A percentile compares a stretch with the other conserved stretches of the same genome.
Conservation (phyloP, 2,888 invertebrate genomes). For the Gnatocerus cornutus region DNA sequence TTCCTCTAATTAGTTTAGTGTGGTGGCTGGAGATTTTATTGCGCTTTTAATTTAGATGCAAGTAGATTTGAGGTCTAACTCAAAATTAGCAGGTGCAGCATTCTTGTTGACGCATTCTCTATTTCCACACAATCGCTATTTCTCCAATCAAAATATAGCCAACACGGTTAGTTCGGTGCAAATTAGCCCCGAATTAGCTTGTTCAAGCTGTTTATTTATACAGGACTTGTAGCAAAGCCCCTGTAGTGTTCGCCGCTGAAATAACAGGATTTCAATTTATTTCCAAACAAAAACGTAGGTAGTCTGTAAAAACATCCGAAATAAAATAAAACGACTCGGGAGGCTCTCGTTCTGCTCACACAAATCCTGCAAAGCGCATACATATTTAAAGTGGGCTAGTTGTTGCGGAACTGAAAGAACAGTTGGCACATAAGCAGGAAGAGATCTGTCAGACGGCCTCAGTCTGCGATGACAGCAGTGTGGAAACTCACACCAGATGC, state of each 20-base stretch:
- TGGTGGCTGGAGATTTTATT: background rate
- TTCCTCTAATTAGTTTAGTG: too few relatives aligned
- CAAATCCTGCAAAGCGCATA: constrained; percentile 41
- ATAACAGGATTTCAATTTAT: constrained; percentile 58
- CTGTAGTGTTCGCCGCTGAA: constrained; percentile 52
- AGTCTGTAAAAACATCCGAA: constrained; percentile 33
- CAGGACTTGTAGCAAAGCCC: constrained; percentile 52
- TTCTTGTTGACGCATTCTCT: background rate
- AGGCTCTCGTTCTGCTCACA: constrained; percentile 31
- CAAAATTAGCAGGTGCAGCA: background rate
- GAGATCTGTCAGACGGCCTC: constrained; percentile 33
- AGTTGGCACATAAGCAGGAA: constrained; percentile 41
- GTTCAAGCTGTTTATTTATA: constrained; percentile 56
- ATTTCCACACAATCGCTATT: background rate
- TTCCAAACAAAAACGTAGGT: constrained; percentile 42
- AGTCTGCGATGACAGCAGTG: constrained; percentile 25
- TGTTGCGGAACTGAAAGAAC: constrained; percentile 44
- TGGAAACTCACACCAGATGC: constrained; percentile 33
- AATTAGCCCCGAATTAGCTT: constrained; percentile 56
- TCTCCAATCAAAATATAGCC: constrained; percentile 24
- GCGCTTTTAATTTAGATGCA: too few relatives aligned
- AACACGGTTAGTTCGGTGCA: constrained; percentile 39
- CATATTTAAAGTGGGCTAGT: constrained; percentile 46
- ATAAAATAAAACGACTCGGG: constrained; percentile 35
- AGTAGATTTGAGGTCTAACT: background rate